These are phyloP conservation scores for Limnephilus auricula DNA, from an alignment of 2,888 invertebrate genomes.

Conservation along the genomic window DNA sequence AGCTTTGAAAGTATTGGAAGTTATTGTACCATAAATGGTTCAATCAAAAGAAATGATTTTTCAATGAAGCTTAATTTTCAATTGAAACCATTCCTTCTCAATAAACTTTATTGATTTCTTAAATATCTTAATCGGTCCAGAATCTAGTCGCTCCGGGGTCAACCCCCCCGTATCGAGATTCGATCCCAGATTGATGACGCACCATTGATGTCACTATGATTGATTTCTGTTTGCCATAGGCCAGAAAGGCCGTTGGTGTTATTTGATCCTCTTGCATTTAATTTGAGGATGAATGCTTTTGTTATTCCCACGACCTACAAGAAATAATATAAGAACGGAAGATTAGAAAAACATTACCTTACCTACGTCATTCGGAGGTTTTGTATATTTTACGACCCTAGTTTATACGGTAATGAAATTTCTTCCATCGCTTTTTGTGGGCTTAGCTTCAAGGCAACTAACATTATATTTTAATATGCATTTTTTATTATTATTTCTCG, in stretches of 20 bases:
- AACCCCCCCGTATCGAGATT: conserved; percentile 20
- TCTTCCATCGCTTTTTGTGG: background rate
- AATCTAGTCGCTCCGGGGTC: background rate
- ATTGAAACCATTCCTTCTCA: background rate
- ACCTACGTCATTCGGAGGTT: background rate
- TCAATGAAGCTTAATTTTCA: background rate
- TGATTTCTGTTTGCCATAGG: conserved; percentile 21
- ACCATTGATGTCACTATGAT: conserved; percentile 26
- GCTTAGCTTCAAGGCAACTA: background rate
- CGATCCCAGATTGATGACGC: conserved; percentile 28
- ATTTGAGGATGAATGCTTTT: conserved; percentile 10
- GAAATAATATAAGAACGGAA: background rate
- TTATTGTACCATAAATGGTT: too few relatives aligned
- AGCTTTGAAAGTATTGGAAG: background rate
- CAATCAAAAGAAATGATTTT: background rate
- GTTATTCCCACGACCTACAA: background rate
- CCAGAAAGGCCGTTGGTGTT: background rate
- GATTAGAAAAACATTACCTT: background rate
- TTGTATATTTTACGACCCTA: background rate
- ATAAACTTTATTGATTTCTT: conserved; percentile 31
- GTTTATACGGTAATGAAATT: background rate
- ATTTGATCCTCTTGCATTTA: conserved; percentile 9
- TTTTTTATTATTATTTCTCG: background rate
- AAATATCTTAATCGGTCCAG: conserved; percentile 29
- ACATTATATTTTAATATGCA: background rate